Conservation (phyloP, 2,888 invertebrate genomes). For the Melolontha melolontha region DNA sequence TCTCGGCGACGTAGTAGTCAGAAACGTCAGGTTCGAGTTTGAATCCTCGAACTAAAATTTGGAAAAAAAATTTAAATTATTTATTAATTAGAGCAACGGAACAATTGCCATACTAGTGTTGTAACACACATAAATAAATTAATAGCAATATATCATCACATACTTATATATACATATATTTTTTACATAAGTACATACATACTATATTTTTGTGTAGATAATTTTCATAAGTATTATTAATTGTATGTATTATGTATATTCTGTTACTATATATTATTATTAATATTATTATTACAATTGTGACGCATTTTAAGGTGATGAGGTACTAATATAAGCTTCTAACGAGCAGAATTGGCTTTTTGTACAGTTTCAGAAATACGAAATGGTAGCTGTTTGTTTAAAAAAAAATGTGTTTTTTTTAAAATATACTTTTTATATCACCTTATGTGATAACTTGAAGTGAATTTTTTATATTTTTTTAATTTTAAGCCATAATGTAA, state of each 20-base stretch:
- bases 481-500: slow-evolving; percentile 69
- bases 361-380: not conserved
- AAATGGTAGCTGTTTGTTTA: slow-evolving; percentile 28
- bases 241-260: slow-evolving; percentile 2
- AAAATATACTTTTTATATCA: slow-evolving; percentile 3
- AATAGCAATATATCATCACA: slow-evolving; percentile 2
- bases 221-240: slow-evolving; percentile 1
- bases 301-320: slow-evolving; percentile 16
- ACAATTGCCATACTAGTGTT: slow-evolving; percentile 12
- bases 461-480: slow-evolving; percentile 68
- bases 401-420: slow-evolving; percentile 12
- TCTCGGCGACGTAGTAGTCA: too few relatives aligned
- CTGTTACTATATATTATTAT: not conserved
- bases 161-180: too few relatives aligned
- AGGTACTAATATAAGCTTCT: slow-evolving; percentile 35
- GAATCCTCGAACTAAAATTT: too few relatives aligned
- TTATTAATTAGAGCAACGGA: not conserved
- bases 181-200: not conserved
- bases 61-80: not conserved
- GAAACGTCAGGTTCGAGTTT: too few relatives aligned
- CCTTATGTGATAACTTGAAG: not conserved
- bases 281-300: slow-evolving; percentile 14
- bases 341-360: slow-evolving; percentile 18
- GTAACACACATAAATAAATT: not conserved
- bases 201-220: slow-evolving; percentile 1